Percentiles rank a stretch among this genome's conserved stretches.
Evolutionary conservation across 2,113 vertebrate genomes (phyloP).

Genomic region (Arizona elegans): DNA sequence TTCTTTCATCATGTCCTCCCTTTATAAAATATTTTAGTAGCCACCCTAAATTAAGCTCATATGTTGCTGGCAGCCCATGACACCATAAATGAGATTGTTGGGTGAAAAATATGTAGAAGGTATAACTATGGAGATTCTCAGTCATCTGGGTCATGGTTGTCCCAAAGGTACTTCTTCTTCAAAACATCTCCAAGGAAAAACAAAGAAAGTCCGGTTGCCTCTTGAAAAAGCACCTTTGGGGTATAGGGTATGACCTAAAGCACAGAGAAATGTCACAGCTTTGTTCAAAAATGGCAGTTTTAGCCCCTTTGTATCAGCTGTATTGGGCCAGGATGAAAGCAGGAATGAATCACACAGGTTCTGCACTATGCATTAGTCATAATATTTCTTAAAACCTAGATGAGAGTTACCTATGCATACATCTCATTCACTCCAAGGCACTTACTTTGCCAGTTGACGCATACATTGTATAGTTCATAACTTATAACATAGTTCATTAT

Average conservation of each 20-base stretch:
- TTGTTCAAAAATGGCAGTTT: slow-evolving; percentile 38
- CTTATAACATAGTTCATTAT: slow-evolving; percentile 67
- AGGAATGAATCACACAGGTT: slow-evolving; percentile 56
- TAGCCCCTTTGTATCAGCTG: slow-evolving; percentile 43
- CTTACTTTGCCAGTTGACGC: neutral
- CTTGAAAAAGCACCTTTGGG: neutral
- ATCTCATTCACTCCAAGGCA: neutral
- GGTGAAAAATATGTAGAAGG: neutral
- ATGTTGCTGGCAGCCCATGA: neutral
- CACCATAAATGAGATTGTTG: neutral
- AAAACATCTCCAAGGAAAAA: neutral
- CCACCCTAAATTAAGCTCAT: neutral
- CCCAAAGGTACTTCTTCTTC: neutral
- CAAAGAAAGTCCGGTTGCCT: neutral
- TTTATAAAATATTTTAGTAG: neutral
- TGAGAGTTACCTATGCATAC: neutral
- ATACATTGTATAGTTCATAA: slow-evolving; percentile 46
- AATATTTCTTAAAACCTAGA: neutral
- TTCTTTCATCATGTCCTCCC: neutral
- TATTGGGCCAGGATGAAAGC: neutral
- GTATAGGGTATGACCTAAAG: neutral
- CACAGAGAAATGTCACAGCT: neutral
- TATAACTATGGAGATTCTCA: neutral
- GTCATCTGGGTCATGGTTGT: neutral
- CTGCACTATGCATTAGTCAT: neutral